A percentile compares a stretch with the other conserved stretches of the same genome.
Conservation (phyloP, 2,113 vertebrate species). For the Menidia beryllina region DNA sequence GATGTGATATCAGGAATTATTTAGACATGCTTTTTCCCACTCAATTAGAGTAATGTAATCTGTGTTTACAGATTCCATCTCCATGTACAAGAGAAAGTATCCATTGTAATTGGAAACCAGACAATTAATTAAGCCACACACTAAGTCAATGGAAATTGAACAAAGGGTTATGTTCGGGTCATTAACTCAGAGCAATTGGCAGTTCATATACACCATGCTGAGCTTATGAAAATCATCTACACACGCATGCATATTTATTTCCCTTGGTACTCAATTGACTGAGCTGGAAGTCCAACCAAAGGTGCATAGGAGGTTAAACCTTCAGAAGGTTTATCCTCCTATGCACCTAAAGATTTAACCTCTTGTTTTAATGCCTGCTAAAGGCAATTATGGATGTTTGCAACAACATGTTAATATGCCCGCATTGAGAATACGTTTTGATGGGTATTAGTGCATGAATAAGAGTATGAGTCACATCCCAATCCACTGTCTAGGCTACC, state of each 20-base stretch:
- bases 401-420: slow-evolving; percentile 6
- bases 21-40: slow-evolving; percentile 59
- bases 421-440: background rate
- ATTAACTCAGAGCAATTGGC: slow-evolving; percentile 74
- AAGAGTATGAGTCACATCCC: slow-evolving; percentile 41
- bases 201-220: slow-evolving; percentile 72
- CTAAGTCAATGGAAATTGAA: slow-evolving; percentile 73
- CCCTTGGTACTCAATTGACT: slow-evolving; percentile 44
- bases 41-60: slow-evolving; percentile 71
- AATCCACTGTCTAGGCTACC: slow-evolving; percentile 43
- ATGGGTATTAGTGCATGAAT: slow-evolving; percentile 6
- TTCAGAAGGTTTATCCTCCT: slow-evolving; percentile 51
- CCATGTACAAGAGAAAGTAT: slow-evolving; percentile 51
- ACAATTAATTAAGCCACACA: slow-evolving; percentile 69
- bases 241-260: slow-evolving; percentile 69
- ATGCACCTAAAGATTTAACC: slow-evolving; percentile 54
- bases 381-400: slow-evolving; percentile 20
- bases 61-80: slow-evolving; percentile 67
- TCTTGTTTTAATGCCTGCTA: slow-evolving; percentile 27
- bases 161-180: slow-evolving; percentile 75
- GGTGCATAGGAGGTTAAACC: slow-evolving; percentile 61
- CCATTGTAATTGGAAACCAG: slow-evolving; percentile 64
- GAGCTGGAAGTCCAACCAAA: slow-evolving; percentile 61
- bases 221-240: slow-evolving; percentile 66
- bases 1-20: slow-evolving; percentile 61